phyloP scores from a whole-genome alignment of 2,888 invertebrate genomes.

The Fabriciana adippe region DNA sequence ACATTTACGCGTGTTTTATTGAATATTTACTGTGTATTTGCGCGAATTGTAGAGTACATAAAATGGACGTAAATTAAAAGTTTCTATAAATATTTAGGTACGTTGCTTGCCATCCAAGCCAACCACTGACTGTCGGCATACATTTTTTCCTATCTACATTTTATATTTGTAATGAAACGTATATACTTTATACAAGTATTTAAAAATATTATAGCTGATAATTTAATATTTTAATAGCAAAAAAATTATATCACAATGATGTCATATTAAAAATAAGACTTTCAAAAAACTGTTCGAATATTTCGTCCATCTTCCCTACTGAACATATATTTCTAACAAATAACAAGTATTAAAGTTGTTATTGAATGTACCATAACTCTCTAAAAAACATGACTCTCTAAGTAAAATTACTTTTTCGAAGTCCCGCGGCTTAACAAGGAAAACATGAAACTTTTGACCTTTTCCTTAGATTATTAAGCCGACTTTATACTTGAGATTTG shows the following conservation, averaged over 20 bases:
- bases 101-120: conserved; percentile 43
- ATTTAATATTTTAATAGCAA: no score
- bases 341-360: conserved; percentile 34
- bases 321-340: conserved; percentile 7
- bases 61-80: conserved; percentile 61
- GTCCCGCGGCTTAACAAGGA: conserved; percentile 61
- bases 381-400: conserved; percentile 48
- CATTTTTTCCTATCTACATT: conserved; percentile 22
- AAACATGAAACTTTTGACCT: conserved; percentile 61
- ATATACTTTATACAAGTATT: neutral
- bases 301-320: neutral
- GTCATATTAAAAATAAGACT: no score
- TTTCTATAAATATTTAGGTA: conserved; percentile 52
- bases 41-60: conserved; percentile 54
- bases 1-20: conserved; percentile 47
- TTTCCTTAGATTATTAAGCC: conserved; percentile 46
- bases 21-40: conserved; percentile 49
- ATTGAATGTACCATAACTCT: conserved; percentile 50
- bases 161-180: neutral
- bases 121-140: conserved; percentile 32
- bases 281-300: neutral
- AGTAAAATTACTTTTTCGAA: conserved; percentile 55
- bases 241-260: no score
- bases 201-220: neutral
- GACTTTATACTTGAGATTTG: conserved; percentile 41